Evolutionary conservation across 2,797 vertebrate genomes (phyloP).

Genomic region (Sternarchorhynchus goeldii): DNA sequence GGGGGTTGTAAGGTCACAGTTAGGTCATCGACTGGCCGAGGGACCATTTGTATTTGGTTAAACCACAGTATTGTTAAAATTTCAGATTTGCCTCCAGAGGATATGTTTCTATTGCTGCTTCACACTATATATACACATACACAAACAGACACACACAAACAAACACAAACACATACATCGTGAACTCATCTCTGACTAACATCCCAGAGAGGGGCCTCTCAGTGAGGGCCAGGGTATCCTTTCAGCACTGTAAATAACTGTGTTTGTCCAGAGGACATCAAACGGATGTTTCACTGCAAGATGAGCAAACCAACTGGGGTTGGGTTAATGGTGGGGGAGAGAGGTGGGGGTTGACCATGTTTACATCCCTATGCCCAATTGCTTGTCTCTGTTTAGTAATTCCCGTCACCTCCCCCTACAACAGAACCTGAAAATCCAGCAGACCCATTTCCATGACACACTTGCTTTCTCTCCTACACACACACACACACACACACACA

Average conservation of each 20-base stretch:
- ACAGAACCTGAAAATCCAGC: constrained; percentile 1
- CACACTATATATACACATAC: constrained; percentile 22
- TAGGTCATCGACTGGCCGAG: constrained; percentile 22
- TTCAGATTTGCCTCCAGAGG: constrained; percentile 10
- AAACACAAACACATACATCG: constrained; percentile 46
- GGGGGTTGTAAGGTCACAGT: constrained; percentile 24
- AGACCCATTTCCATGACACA: constrained; percentile 12
- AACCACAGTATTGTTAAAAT: constrained; percentile 17
- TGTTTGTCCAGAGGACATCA: constrained; percentile 72
- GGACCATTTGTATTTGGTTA: constrained; percentile 21
- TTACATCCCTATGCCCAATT: constrained; percentile 29
- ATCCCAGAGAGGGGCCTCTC: constrained; percentile 35
- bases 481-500: constrained; percentile 10
- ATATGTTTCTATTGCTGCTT: constrained; percentile 24
- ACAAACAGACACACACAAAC: constrained; percentile 25
- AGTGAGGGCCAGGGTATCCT: constrained; percentile 52
- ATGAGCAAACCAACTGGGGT: constrained; percentile 74
- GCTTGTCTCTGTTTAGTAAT: constrained; percentile 50
- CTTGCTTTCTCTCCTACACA: constrained; percentile 37
- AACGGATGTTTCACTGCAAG: constrained; percentile 62
- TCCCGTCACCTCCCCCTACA: constrained; percentile 45
- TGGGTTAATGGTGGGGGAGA: constrained; percentile 44
- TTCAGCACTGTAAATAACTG: constrained; percentile 66
- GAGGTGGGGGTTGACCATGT: constrained; percentile 30
- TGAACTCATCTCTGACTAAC: constrained; percentile 55